Base-by-base conservation (phyloP, 2,888 invertebrate species). In the Lathronympha strigana region DNA sequence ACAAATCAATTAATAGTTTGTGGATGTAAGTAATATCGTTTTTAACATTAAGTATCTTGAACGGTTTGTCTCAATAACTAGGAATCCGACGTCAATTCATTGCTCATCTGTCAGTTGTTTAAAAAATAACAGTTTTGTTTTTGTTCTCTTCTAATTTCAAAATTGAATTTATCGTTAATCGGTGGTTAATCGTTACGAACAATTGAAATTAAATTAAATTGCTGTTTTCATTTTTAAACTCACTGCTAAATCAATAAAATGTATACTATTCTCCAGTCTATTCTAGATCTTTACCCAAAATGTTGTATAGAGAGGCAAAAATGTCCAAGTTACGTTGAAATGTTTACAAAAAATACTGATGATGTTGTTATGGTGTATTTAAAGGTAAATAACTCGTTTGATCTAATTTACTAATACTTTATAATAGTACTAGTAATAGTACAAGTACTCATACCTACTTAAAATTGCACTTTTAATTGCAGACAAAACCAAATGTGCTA, bases 311-410 rank as follows among this genome's bases (percentile, higher is more conserved):
- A 87, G 54, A 88, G 83, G 76, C 87, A 86, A 75, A 71, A 72
- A 61, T 79, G 81, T 66, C 88, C 91, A 1, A 90, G 82, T 71
- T 92, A 91, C 74, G 81, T 92, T 2, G 77, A 83, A 79, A 88
- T 91, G 77, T 90, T 82, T 63, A 81, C 84, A 17, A 88, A 84
- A 79, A 76, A 67, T 61, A 77, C 72, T 43, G 74, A 69, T 61
- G 90, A 92, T 66, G 72, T 89, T 28, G 69, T 86, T 19, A 67
- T 90, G 61, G 86, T 84, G 53, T 84, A 77, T 64, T 74, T 76
- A 1, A 89, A 88, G 81, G 90, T 89, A 78, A 68, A 64, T n/a
- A 13, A 13, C 31, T n/a, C n/a, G n/a, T 36, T 23, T 31, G 5
- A 2, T 9, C 11, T n/a, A 23, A 23, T 51, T 5, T 19, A 19